Conservation (phyloP, 2,113 vertebrate genomes). For the Eurystomus gularis region DNA sequence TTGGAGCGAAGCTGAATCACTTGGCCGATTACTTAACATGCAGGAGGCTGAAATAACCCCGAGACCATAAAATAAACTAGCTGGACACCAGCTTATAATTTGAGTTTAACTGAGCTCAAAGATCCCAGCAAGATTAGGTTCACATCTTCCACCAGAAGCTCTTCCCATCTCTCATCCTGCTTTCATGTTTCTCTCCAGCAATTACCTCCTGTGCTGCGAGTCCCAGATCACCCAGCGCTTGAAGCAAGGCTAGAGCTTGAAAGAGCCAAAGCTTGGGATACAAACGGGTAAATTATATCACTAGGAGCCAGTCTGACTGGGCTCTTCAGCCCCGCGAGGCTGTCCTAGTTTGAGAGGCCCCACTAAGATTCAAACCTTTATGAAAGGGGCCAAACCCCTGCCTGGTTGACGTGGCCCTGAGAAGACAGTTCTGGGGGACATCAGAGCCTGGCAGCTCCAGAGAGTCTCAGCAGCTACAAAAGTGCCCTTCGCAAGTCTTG, state of each 20-base stretch:
- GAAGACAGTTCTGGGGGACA: not conserved
- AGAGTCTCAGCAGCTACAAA: not conserved
- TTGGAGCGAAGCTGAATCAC: constrained; percentile 35
- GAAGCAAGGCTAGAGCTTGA: not conserved
- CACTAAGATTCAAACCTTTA: not conserved
- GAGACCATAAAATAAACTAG: constrained; percentile 41
- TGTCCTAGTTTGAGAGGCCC: not conserved
- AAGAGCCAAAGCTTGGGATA: not conserved
- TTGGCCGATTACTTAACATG: constrained; percentile 35
- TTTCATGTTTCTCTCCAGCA: not conserved
- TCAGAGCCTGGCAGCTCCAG: fast-evolving
- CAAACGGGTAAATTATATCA: not conserved
- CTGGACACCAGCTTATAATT: constrained; percentile 42
- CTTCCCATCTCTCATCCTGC: not conserved
- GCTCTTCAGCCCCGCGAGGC: not conserved
- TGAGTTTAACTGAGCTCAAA: constrained; percentile 20
- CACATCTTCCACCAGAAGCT: not conserved
- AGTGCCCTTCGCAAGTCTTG: fast-evolving
- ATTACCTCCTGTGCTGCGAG: not conserved
- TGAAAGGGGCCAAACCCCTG: not conserved
- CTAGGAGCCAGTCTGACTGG: not conserved
- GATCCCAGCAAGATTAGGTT: constrained; percentile 1
- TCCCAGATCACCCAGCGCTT: not conserved
- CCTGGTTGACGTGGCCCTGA: fast-evolving
- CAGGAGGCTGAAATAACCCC: constrained; percentile 43